Evolutionary conservation across 2,888 invertebrate genomes (phyloP).

Genomic region (Pheosia gnoma): DNA sequence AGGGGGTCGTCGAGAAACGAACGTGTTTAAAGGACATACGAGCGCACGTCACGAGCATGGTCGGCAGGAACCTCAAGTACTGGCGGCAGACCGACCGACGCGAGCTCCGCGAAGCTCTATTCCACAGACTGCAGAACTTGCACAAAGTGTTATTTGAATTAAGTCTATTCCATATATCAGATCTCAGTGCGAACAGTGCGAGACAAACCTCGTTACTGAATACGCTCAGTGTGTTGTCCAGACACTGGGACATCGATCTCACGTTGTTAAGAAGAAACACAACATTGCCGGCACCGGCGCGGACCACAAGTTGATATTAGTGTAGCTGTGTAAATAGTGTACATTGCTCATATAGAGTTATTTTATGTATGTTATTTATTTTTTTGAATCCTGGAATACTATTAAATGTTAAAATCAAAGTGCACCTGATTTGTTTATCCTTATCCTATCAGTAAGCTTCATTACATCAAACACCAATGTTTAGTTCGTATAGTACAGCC

Average conservation of each 20-base stretch:
- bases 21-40: conserved; percentile 78
- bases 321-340: conserved; percentile 74
- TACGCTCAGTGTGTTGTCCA: conserved; percentile 59
- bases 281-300: conserved; percentile 30
- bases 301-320: conserved; percentile 47
- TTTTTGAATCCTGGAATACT: conserved; percentile 54
- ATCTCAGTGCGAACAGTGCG: conserved; percentile 55
- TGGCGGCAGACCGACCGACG: conserved; percentile 73
- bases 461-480: too few relatives aligned
- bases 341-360: conserved; percentile 70
- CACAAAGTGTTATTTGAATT: conserved; percentile 67
- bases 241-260: conserved; percentile 65
- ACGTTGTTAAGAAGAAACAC: conserved; percentile 59
- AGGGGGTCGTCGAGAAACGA: conserved; percentile 66
- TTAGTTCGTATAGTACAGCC: too few relatives aligned
- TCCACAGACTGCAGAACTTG: conserved; percentile 69
- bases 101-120: conserved; percentile 61
- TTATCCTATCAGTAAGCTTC: too few relatives aligned
- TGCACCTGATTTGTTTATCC: conserved; percentile 3
- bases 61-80: conserved; percentile 79
- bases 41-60: conserved; percentile 76
- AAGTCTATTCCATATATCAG: conserved; percentile 63
- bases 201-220: conserved; percentile 54
- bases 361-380: conserved; percentile 68
- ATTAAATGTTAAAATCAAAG: conserved; percentile 61